phyloP scores from a whole-genome alignment of 2,113 vertebrate genomes.

The Myrmecophaga tridactyla region DNA sequence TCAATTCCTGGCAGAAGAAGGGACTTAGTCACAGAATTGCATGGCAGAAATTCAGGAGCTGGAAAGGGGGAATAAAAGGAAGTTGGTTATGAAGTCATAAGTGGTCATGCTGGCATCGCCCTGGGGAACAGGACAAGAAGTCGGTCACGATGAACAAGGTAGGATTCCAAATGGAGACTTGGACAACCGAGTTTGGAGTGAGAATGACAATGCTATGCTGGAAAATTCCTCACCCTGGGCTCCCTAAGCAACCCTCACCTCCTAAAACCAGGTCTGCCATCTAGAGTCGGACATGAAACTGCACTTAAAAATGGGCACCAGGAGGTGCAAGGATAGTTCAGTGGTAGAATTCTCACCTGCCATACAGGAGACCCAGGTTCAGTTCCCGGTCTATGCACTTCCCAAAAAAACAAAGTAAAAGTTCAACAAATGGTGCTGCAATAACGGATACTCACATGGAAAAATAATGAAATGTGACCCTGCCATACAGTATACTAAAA shows the following conservation, averaged over 20 bases:
- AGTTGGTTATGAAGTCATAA: background rate
- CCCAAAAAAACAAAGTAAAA: no score
- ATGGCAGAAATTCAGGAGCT: background rate
- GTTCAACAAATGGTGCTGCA: no score
- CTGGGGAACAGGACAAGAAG: background rate
- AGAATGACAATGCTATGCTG: background rate
- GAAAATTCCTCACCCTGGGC: background rate
- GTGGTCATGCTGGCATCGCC: background rate
- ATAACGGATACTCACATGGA: no score
- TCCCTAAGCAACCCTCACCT: background rate
- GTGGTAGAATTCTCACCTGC: no score
- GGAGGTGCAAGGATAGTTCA: no score
- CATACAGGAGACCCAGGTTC: no score
- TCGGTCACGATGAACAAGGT: background rate
- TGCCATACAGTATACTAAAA: no score
- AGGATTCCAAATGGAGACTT: background rate
- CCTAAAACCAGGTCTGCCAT: background rate
- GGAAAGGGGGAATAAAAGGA: background rate
- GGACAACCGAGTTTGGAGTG: background rate
- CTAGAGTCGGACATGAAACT: background rate
- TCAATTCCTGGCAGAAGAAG: background rate
- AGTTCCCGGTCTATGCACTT: no score
- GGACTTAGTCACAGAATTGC: background rate
- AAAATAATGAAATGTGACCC: no score
- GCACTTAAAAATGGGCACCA: background rate